Conservation (phyloP, 2,113 vertebrate genomes). For the Ivindomyrus marchei region DNA sequence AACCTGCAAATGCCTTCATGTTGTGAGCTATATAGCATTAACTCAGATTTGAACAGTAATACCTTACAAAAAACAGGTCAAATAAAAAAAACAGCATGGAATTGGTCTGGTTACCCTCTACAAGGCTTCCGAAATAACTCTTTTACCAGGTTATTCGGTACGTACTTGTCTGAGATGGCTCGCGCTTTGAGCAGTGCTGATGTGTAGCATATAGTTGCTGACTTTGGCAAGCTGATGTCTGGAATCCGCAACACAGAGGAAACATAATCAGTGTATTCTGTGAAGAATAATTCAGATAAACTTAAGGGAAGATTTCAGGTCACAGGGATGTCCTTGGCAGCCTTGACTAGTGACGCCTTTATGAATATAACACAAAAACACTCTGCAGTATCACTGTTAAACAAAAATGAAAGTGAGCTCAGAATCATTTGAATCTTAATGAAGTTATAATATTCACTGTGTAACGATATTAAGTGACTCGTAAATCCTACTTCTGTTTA, state of each 20-base stretch:
- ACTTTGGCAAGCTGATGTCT: conserved; percentile 99
- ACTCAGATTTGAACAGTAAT: neutral
- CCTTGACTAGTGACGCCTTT: neutral
- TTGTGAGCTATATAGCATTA: neutral
- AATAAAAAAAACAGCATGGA: neutral
- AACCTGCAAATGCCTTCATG: neutral
- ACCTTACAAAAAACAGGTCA: neutral
- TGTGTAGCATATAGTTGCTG: conserved; percentile 97
- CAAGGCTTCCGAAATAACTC: neutral
- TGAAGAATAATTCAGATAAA: neutral
- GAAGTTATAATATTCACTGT: neutral
- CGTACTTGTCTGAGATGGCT: conserved; percentile 97
- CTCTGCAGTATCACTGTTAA: neutral
- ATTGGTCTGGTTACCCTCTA: neutral
- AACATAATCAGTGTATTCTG: neutral
- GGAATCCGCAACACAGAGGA: conserved; percentile 21
- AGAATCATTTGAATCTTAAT: neutral
- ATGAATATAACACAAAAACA: neutral
- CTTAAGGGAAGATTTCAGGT: neutral
- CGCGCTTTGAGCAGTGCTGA: conserved; percentile 97
- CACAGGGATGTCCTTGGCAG: neutral
- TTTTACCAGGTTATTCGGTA: neutral
- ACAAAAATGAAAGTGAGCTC: neutral
- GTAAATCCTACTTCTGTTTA: neutral
- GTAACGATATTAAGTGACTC: neutral